Conservation (phyloP, 2,888 invertebrate genomes). For the Diarsia rubi region DNA sequence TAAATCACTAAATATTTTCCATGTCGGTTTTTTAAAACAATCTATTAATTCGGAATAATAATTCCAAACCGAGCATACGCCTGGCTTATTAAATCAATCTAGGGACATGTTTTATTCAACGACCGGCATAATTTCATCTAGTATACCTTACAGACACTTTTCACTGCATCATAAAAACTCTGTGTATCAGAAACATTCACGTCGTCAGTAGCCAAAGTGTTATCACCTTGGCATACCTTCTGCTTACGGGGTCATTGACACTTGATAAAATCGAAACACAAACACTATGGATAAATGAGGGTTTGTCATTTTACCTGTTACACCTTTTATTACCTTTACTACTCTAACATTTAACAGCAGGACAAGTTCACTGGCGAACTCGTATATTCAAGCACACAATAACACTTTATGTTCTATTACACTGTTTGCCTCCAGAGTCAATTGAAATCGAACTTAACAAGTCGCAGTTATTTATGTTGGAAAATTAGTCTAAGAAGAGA, state of each 20-base stretch:
- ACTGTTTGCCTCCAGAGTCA: constrained; percentile 18
- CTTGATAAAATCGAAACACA: constrained; percentile 74
- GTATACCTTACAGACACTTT: constrained; percentile 19
- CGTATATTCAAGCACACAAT: constrained; percentile 14
- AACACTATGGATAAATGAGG: constrained; percentile 21
- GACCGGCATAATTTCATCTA: constrained; percentile 9
- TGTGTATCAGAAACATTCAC: constrained; percentile 64
- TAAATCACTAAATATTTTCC: constrained; percentile 61
- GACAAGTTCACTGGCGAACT: neutral
- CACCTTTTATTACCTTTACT: constrained; percentile 15
- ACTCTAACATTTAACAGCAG: constrained; percentile 1
- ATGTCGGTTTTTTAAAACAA: constrained; percentile 47
- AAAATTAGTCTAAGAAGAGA: constrained; percentile 38
- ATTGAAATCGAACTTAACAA: constrained; percentile 34
- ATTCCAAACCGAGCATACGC: constrained; percentile 28
- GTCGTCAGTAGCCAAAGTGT: constrained; percentile 75
- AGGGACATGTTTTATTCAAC: constrained; percentile 47
- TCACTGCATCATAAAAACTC: constrained; percentile 21
- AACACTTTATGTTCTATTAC: constrained; percentile 31
- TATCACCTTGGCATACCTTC: constrained; percentile 85
- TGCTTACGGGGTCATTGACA: constrained; percentile 83
- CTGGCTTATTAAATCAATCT: constrained; percentile 35
- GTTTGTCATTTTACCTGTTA: constrained; percentile 32
- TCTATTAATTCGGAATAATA: constrained; percentile 41
- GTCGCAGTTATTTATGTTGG: constrained; percentile 45